Percentiles rank a stretch among this genome's conserved stretches.
Conservation (phyloP, 1,140 invertebrate genomes). For the Agrypnia vestita region DNA sequence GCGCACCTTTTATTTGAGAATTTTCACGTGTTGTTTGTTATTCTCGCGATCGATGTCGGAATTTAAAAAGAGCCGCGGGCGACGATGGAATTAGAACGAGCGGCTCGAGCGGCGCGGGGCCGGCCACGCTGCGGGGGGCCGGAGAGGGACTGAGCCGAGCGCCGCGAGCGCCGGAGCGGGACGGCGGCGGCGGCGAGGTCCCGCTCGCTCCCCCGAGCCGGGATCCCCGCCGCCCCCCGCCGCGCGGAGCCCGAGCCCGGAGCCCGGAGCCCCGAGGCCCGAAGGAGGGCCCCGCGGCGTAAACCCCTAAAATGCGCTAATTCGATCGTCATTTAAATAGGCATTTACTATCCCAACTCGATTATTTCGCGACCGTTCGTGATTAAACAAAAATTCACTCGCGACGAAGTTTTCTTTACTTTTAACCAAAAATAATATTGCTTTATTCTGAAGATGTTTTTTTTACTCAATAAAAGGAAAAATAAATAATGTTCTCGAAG, state of each 20-base stretch:
- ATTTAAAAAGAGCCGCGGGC: background rate
- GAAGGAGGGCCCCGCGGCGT: background rate
- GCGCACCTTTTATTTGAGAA: too few species aligned
- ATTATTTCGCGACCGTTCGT: too few species aligned
- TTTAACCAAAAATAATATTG: background rate
- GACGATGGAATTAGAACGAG: background rate
- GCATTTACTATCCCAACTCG: too few species aligned
- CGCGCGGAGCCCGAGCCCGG: conserved; percentile 60
- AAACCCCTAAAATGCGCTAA: background rate
- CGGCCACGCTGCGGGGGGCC: conserved; percentile 27
- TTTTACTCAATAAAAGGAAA: too few species aligned
- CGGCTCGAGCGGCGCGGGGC: background rate
- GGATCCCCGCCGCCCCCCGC: too few species aligned
- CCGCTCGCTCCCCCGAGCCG: conserved; percentile 59
- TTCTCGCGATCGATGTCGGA: background rate
- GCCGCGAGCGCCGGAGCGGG: background rate
- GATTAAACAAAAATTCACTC: background rate
- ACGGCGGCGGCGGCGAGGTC: conserved; percentile 8
- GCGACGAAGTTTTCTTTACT: background rate
- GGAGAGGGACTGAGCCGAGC: conserved; percentile 59
- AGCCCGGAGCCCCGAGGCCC: background rate
- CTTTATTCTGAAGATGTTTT: too few species aligned
- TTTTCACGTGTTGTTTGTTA: too few species aligned
- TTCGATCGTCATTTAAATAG: background rate
- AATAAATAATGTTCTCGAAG: too few species aligned